A percentile compares a stretch with the other conserved stretches of the same genome.
Evolutionary conservation across 1,140 invertebrate species (phyloP).

Genomic region (Drosophila sulfurigaster): DNA sequence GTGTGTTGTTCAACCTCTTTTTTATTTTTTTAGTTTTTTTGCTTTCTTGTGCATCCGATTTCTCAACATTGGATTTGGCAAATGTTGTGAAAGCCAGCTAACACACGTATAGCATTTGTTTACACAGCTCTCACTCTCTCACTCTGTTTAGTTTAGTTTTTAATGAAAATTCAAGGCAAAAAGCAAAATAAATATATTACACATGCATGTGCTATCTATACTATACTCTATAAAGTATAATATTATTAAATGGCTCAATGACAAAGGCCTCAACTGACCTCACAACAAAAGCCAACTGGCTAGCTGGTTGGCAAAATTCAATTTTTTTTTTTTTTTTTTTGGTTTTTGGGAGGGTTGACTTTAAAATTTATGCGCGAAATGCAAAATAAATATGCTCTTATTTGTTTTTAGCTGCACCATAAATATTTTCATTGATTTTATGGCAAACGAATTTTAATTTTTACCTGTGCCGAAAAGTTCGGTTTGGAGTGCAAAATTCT

Average conservation of each 20-base stretch:
- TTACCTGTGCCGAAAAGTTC: slow-evolving; percentile 17
- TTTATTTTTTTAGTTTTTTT: no score
- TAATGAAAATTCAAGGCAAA: slow-evolving; percentile 29
- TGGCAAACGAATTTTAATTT: slow-evolving; percentile 61
- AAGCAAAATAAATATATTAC: slow-evolving; percentile 21
- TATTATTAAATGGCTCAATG: slow-evolving; percentile 18
- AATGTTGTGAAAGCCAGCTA: slow-evolving; percentile 16
- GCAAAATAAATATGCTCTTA: slow-evolving; percentile 59
- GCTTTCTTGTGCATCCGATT: neutral
- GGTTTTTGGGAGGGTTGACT: slow-evolving; percentile 15
- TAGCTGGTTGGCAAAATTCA: no score
- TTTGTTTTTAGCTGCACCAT: slow-evolving; percentile 49
- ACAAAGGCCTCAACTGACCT: neutral
- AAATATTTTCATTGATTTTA: slow-evolving; percentile 75
- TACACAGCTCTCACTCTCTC: slow-evolving; percentile 35
- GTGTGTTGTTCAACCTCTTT: slow-evolving; percentile 17
- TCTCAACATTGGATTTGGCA: slow-evolving; percentile 16
- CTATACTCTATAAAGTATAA: slow-evolving; percentile 1
- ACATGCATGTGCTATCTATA: neutral
- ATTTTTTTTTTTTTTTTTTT: slow-evolving; percentile 4
- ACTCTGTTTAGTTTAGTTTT: slow-evolving; percentile 28
- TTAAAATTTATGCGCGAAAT: slow-evolving; percentile 57
- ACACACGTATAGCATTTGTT: slow-evolving; percentile 51
- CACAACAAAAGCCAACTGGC: no score
- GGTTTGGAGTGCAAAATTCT: slow-evolving; percentile 15